Base-by-base conservation (phyloP, 2,797 vertebrate species). In the Parambassis ranga region DNA sequence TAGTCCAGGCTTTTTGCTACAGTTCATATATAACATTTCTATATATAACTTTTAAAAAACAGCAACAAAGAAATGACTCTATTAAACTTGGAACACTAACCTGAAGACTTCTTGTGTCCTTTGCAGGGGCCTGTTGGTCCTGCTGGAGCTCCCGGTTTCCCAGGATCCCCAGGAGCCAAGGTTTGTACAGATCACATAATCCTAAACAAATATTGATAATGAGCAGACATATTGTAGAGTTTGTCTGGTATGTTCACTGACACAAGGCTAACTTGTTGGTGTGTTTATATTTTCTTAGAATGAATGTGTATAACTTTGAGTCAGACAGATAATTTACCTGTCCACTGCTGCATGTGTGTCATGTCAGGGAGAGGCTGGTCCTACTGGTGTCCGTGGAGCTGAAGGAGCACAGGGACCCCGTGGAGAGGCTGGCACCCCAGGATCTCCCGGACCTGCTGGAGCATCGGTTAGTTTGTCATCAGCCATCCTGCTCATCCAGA, bases 91-190 rank as follows among this genome's bases (percentile, higher is more conserved):
- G 6, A 64, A 18, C 3, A 3, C 27, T 76, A 56, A 87, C 38
- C 9, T 61, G 22, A 43, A 24, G 16, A 19, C 43, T 48, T 47
- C 18, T 52, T 10, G 42, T 71, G 13, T 20, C 31, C 44, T 47
- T 46, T 58, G n/a, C 70, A 99, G 97, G 97, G 97, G 65, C 95
- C 97, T 4, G 93, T 97, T 5, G 97, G 97, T 82, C 95, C 97
- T 13, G 89, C 96, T 20, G 97, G 97, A 79, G 91, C 95, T 33
- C 97, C 97, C 3, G 97, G 97, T 63, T 99, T 99, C 91, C 97
- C 97, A 13, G 97, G 97, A 33, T 95, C 96, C 48, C 95, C 97
- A 22, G 97, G 97, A 81, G 68, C 96, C 7, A 99, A 98, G 95
- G 97, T 98, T 73, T 37, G 86, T 87, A 35, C 10, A 22, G 1